Evolutionary conservation across 2,797 vertebrate genomes (phyloP), one percentile per base, ranked within the genome.

Genomic region (Pantherophis vulpinus): DNA sequence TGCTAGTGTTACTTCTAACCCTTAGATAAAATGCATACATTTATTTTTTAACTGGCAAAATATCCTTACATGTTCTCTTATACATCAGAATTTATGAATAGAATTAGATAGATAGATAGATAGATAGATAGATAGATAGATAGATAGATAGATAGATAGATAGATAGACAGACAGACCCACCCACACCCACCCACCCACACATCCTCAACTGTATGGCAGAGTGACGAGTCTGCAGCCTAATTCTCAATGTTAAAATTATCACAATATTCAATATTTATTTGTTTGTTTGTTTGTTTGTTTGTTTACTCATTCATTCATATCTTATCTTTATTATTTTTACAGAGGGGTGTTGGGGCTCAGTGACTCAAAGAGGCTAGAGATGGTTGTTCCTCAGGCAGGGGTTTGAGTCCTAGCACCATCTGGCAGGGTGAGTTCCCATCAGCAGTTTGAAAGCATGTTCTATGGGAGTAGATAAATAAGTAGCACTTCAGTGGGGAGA

Each of bases 201-300:
- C 51, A 4, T 93, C 70, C 87, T 91, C 12, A 93, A 18, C 4
- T 93, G 4, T 6, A 88, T 93, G 42, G 0, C 70, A 29, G 79
- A 58, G 13, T 79, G 47, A 70, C 2, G 13, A 87, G 92, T 88
- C 89, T 90, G 92, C 29, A 59, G 25, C 0, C 29, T 92, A 56
- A 7, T 91, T 94, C 83, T 90, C 92, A 88, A 95, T 89, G 5
- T 55, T 91, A 63, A 94, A 93, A 16, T 25, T 88, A 93, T 12
- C 89, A 12, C 47, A 92, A 91, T 93, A 79, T 55, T 66, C 29
- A 66, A 66, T 66, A 66, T 66, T n/a, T 66, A 14, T n/a, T 66
- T n/a, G 11, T n/a, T 66, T n/a, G 11, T 63, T 63, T 27, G 25
- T 12, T 66, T n/a, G 11, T 63, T 63, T 27, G 23, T 13, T 66